Evolutionary conservation across 2,113 vertebrate species (phyloP), one percentile per base, ranked within the genome.

Genomic region (Stercorarius parasiticus): DNA sequence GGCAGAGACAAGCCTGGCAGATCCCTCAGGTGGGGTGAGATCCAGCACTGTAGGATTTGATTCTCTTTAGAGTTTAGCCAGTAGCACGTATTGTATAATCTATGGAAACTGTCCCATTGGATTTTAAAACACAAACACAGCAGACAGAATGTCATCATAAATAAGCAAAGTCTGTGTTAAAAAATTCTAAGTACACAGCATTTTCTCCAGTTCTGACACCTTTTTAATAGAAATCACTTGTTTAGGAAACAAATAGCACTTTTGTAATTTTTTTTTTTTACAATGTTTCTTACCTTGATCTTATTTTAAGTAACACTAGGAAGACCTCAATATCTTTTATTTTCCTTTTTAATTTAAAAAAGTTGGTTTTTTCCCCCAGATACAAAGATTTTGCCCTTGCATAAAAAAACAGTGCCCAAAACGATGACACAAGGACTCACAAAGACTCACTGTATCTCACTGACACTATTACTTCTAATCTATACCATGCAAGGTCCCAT

Each of bases 181-280:
- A 98, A 98, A 98, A 98, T 95, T 98, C 94, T 98, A 98, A 98
- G 98, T 98, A 98, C 98, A 99, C 99, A 98, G 98, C 98, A 97
- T 98, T 98, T 98, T 98, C 98, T 99, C 98, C 98, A 98, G 98
- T 99, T 99, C 98, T 99, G 99, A 99, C 99, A 99, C 98, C 98
- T 98, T 98, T 98, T 98, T 98, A 99, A 98, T 98, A 99, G 98
- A 98, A 98, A 99, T 98, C 97, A 99, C 98, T 98, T 98, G 98
- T 98, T 99, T 98, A 98, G 98, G 98, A 99, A 99, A 99, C 99
- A 99, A 98, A 99, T 98, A 98, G 98, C 98, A 98, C 98, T 98
- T 98, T 98, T 97, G 98, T 98, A 98, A 95, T 98, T 98, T 98
- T 98, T 98, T 98, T 94, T 96, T 99, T 97, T 94, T 99, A 99